Conservation (phyloP, 2,888 invertebrate species). For the Tryphoninae sp. region DNA sequence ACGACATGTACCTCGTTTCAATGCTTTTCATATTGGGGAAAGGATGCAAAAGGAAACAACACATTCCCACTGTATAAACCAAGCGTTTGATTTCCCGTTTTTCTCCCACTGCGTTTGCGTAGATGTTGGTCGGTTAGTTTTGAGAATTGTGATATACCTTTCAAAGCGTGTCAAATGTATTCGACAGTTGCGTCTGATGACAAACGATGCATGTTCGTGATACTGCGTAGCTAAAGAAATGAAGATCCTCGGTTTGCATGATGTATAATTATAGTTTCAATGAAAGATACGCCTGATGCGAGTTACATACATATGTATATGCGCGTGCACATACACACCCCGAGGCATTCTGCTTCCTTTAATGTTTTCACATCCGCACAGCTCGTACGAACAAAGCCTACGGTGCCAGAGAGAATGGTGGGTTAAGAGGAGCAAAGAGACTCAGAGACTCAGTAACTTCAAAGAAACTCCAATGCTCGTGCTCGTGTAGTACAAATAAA, state of each 20-base stretch:
- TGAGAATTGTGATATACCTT: slow-evolving; percentile 5
- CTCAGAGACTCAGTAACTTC: slow-evolving; percentile 27
- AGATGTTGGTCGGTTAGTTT: background rate
- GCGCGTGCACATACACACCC: background rate
- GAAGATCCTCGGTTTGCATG: slow-evolving; percentile 22
- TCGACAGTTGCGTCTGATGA: slow-evolving; percentile 7
- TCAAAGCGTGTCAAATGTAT: slow-evolving; percentile 1
- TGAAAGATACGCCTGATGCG: slow-evolving; percentile 1
- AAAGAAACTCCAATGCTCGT: slow-evolving; percentile 42
- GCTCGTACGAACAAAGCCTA: background rate
- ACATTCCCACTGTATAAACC: background rate
- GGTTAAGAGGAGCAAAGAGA: slow-evolving; percentile 32
- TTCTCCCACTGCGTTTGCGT: background rate
- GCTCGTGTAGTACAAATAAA: slow-evolving; percentile 42
- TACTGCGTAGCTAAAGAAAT: background rate
- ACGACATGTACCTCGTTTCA: too few relatives aligned
- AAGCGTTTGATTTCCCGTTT: background rate
- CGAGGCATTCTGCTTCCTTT: slow-evolving; percentile 36
- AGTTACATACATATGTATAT: background rate
- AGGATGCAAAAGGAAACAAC: background rate
- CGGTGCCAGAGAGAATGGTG: slow-evolving; percentile 21
- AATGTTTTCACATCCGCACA: slow-evolving; percentile 45
- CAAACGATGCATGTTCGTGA: background rate
- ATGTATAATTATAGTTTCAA: slow-evolving; percentile 42
- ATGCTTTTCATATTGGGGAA: too few relatives aligned